Evolutionary conservation across 2,888 invertebrate genomes (phyloP), one percentile per base, ranked within the genome.

Genomic region (Platycheirus albimanus): DNA sequence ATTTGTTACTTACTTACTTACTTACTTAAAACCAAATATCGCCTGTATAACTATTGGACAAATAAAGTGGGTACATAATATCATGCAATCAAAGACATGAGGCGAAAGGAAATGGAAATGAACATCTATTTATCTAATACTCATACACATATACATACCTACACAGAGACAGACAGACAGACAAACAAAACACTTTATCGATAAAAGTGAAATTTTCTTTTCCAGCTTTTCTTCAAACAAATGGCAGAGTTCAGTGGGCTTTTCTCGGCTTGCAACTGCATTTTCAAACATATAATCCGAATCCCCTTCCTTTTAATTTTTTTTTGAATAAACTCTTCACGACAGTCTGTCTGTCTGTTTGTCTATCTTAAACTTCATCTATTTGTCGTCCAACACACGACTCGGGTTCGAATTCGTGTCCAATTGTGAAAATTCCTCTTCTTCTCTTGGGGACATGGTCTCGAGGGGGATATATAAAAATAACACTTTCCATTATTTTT

Each of bases 131-230:
- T 41, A 58, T 58, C 45, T 45, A n/a, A n/a, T n/a, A n/a, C n/a
- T n/a, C n/a, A n/a, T n/a, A n/a, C n/a, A n/a, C n/a, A n/a, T n/a
- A n/a, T n/a, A n/a, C n/a, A n/a, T n/a, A n/a, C n/a, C 24, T 30
- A 45, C 30, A 61, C 13, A 61, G 30, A 61, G 28, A 58, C 15
- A 38, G n/a, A 11, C 38, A 20, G 5, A 49, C 49, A 51, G 3
- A 30, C 28, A 43, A 30, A 19, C 4, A 7, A 33, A 49, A 33
- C 52, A 43, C 52, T 38, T 15, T 43, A 41, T 49, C 49, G 45
- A 41, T 47, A 13, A 76, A 81, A 81, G 80, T 81, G 80, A 76
- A 81, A 81, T 71, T 76, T 76, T 71, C 76, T 75, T 70, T 66
- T 76, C 3, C 20, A 66, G 28, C 13, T 54, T 1, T 51, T 13